Evolutionary conservation across 1,140 invertebrate genomes (phyloP).

Genomic region (Diorhabda elongata): DNA sequence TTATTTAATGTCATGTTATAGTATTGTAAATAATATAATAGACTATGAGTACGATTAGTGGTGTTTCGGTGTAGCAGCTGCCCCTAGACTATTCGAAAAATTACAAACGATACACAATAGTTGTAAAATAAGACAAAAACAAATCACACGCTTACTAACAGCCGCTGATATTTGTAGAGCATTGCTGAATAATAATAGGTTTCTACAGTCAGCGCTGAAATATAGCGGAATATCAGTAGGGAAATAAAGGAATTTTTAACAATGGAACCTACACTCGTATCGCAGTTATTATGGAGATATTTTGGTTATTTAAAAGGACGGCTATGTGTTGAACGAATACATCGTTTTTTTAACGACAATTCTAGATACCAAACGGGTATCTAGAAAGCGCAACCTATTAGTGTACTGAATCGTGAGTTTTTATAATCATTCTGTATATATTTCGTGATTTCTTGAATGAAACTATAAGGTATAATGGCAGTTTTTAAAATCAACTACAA

Average conservation of each 20-base stretch:
- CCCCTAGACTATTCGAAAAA: background rate
- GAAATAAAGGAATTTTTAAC: slow-evolving; percentile 9
- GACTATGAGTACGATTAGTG: too few relatives aligned
- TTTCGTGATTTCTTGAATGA: too few relatives aligned
- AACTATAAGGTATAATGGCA: too few relatives aligned
- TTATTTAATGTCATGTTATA: too few relatives aligned
- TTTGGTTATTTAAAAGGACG: background rate
- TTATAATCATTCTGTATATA: too few relatives aligned
- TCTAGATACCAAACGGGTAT: too few relatives aligned
- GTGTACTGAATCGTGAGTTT: too few relatives aligned
- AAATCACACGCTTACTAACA: slow-evolving; percentile 8
- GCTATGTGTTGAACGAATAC: background rate
- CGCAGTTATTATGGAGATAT: background rate
- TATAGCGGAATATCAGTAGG: slow-evolving; percentile 1
- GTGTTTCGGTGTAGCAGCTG: too few relatives aligned
- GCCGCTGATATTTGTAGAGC: background rate
- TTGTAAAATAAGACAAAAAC: slow-evolving; percentile 1
- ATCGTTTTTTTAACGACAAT: background rate
- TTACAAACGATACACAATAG: slow-evolving; percentile 8
- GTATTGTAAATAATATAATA: too few relatives aligned
- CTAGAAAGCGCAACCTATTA: too few relatives aligned
- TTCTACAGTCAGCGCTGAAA: background rate
- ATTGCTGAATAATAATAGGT: slow-evolving; percentile 7
- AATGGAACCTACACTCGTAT: background rate
- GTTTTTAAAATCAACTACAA: too few relatives aligned